A percentile compares a stretch with the other conserved stretches of the same genome.
phyloP scores from a whole-genome alignment of 2,113 vertebrate species.

The Strix uralensis region DNA sequence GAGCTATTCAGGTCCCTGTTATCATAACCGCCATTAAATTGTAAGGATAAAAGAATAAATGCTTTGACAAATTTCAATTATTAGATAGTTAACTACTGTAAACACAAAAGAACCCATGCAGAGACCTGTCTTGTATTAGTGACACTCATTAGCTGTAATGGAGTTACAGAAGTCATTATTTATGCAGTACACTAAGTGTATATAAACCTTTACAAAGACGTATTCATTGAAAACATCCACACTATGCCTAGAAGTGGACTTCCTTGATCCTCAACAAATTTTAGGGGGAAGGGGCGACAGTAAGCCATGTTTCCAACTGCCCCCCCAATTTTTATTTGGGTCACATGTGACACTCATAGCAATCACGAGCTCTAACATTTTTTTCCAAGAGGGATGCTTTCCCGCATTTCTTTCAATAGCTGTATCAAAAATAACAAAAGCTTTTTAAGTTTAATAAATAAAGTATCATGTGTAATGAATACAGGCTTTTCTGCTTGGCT shows the following conservation, averaged over 20 bases:
- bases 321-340: neutral
- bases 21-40: neutral
- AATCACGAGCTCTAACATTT: neutral
- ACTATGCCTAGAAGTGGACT: neutral
- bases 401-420: neutral
- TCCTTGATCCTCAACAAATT: neutral
- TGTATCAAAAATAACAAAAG: neutral
- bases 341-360: neutral
- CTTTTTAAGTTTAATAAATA: slow-evolving; percentile 9
- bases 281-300: neutral
- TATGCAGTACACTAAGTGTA: neutral
- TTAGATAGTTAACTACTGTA: neutral
- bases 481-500: slow-evolving; percentile 53
- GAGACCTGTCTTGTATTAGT: neutral
- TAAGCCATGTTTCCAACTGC: neutral
- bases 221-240: neutral
- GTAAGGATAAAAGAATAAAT: neutral
- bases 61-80: slow-evolving; percentile 17
- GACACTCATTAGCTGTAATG: slow-evolving; percentile 3
- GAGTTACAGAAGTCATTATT: neutral
- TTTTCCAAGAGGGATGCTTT: neutral
- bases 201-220: neutral
- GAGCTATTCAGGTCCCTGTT: neutral
- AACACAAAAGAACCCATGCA: slow-evolving; percentile 21
- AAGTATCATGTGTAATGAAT: slow-evolving; percentile 17